phyloP scores from a whole-genome alignment of 2,888 invertebrate genomes.

The Ophion costatus region DNA sequence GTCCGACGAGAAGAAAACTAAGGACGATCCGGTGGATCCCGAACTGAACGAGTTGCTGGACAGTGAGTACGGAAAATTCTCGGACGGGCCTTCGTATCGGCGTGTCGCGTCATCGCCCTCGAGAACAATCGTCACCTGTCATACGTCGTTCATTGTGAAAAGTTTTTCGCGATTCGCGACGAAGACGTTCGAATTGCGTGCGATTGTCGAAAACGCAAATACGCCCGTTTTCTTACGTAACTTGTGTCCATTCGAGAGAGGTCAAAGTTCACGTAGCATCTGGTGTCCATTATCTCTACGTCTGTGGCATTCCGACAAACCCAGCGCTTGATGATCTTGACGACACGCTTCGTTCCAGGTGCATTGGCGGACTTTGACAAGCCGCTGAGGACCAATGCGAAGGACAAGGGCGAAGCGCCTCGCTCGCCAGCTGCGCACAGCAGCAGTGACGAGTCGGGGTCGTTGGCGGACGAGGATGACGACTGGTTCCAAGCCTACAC shows the following conservation, averaged over 20 bases:
- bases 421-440: constrained; percentile 57
- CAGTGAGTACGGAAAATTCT: constrained; percentile 85
- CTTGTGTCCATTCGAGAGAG: neutral
- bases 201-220: constrained; percentile 52
- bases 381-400: constrained; percentile 69
- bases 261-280: constrained; percentile 20
- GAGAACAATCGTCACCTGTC: neutral
- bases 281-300: neutral
- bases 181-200: no score
- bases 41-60: constrained; percentile 91
- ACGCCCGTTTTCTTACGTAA: constrained; percentile 65
- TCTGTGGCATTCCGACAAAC: neutral
- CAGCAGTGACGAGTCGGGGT: constrained; percentile 71
- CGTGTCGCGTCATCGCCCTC: neutral
- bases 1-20: constrained; percentile 77
- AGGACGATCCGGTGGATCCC: constrained; percentile 84
- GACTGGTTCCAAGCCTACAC: no score
- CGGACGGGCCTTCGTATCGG: no score
- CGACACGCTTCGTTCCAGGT: constrained; percentile 83
- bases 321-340: constrained; percentile 1
- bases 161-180: neutral
- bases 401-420: constrained; percentile 64
- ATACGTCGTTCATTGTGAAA: neutral
- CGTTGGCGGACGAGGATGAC: constrained; percentile 81
- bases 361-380: constrained; percentile 87